Conservation (phyloP, 1,140 invertebrate species). For the Eumaeus atala region DNA sequence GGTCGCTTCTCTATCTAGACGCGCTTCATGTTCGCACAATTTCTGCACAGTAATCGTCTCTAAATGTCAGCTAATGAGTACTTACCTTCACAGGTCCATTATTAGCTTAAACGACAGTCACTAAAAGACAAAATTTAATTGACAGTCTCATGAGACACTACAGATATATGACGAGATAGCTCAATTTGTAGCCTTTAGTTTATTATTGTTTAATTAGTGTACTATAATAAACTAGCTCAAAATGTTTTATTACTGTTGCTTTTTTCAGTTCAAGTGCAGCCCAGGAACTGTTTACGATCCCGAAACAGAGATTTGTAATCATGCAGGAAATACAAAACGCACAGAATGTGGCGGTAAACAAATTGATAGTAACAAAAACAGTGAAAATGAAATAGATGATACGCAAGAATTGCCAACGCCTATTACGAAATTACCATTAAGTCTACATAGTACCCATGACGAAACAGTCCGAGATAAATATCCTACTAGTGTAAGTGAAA, state of each 20-base stretch:
- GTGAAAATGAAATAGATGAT: constrained; percentile 48
- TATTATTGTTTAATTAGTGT: too few relatives aligned
- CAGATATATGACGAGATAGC: too few relatives aligned
- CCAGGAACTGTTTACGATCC: constrained; percentile 83
- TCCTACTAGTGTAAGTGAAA: neutral
- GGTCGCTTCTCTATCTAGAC: too few relatives aligned
- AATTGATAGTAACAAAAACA: constrained; percentile 19
- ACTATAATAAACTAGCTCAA: constrained; percentile 7
- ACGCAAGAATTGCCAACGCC: constrained; percentile 46
- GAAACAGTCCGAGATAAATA: constrained; percentile 1
- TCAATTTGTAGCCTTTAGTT: too few relatives aligned
- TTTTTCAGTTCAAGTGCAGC: constrained; percentile 80
- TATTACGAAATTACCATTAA: constrained; percentile 26
- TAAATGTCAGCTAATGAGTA: too few relatives aligned
- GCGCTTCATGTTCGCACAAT: too few relatives aligned
- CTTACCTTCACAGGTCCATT: too few relatives aligned
- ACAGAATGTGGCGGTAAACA: constrained; percentile 67
- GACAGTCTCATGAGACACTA: too few relatives aligned
- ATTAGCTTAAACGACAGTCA: too few relatives aligned
- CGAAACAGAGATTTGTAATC: constrained; percentile 78
- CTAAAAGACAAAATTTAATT: too few relatives aligned
- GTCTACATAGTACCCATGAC: constrained; percentile 12
- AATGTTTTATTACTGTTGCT: neutral
- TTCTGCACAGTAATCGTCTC: too few relatives aligned
- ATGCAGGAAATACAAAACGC: constrained; percentile 77